phyloP scores from a whole-genome alignment of 2,888 invertebrate species.

The Catocala fraxini region DNA sequence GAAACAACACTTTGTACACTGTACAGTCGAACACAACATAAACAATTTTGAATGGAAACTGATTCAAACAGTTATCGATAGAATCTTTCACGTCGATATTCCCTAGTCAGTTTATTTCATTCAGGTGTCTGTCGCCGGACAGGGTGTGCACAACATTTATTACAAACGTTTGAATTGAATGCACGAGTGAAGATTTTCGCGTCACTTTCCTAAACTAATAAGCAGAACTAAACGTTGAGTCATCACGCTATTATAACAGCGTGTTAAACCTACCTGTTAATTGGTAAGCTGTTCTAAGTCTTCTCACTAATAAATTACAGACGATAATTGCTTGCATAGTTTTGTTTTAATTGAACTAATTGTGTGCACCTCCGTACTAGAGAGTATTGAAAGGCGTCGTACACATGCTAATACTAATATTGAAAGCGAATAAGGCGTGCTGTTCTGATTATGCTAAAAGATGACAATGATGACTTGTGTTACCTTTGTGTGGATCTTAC shows the following conservation, averaged over 20 bases:
- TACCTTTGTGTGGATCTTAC: conserved; percentile 20
- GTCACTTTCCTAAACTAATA: conserved; percentile 68
- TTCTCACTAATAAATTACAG: conserved; percentile 27
- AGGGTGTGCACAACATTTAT: conserved; percentile 20
- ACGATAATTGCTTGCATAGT: conserved; percentile 33
- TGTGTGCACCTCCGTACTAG: conserved; percentile 45
- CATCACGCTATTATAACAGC: conserved; percentile 53
- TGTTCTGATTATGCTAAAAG: conserved; percentile 52
- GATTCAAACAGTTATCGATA: no score
- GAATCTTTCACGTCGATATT: conserved; percentile 5
- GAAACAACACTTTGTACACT: no score
- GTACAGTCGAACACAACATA: no score
- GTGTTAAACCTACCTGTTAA: conserved; percentile 38
- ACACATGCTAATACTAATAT: conserved; percentile 35
- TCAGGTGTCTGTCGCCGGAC: conserved; percentile 19
- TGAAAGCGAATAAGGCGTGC: conserved; percentile 49
- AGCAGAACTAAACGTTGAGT: conserved; percentile 62
- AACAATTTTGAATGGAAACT: no score
- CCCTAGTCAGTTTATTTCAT: conserved; percentile 20
- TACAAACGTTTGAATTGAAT: conserved; percentile 37
- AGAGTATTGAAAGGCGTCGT: conserved; percentile 44
- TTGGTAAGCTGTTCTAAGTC: conserved; percentile 34
- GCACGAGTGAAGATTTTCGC: conserved; percentile 56
- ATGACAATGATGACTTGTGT: conserved; percentile 54
- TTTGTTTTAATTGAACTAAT: conserved; percentile 55